A percentile compares a stretch with the other conserved stretches of the same genome.
Conservation (phyloP, 2,888 invertebrate genomes). For the Agrypnus murinus region DNA sequence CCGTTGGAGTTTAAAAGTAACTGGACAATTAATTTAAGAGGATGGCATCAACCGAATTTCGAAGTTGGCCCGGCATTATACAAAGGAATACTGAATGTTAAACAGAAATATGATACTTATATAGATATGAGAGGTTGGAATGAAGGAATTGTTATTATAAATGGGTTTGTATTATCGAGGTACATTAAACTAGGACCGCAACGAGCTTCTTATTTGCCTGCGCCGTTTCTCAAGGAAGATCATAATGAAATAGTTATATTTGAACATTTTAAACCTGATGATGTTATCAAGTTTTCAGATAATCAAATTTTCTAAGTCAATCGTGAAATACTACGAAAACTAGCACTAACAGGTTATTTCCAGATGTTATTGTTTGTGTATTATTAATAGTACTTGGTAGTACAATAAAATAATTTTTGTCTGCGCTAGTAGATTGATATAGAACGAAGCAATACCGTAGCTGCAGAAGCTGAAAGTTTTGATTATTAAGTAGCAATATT, state of each 20-base stretch:
- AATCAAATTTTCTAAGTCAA: too few relatives aligned
- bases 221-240: constrained; percentile 77
- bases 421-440: too few relatives aligned
- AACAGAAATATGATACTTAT: constrained; percentile 81
- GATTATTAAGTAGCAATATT: too few relatives aligned
- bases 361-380: too few relatives aligned
- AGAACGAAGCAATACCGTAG: too few relatives aligned
- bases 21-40: constrained; percentile 67
- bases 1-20: constrained; percentile 71
- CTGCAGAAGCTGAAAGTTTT: too few relatives aligned
- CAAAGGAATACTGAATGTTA: constrained; percentile 71
- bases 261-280: constrained; percentile 60
- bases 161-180: constrained; percentile 89
- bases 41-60: constrained; percentile 59
- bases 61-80: constrained; percentile 76
- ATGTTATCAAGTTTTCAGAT: constrained; percentile 7
- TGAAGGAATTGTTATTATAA: constrained; percentile 89
- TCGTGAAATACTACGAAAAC: too few relatives aligned
- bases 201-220: constrained; percentile 86
- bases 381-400: too few relatives aligned
- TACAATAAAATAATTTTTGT: too few relatives aligned
- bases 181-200: constrained; percentile 91
- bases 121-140: constrained; percentile 86
- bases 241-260: constrained; percentile 62
- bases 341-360: too few relatives aligned